Conservation (phyloP, 2,113 vertebrate genomes). For the Hypanus sabinus region DNA sequence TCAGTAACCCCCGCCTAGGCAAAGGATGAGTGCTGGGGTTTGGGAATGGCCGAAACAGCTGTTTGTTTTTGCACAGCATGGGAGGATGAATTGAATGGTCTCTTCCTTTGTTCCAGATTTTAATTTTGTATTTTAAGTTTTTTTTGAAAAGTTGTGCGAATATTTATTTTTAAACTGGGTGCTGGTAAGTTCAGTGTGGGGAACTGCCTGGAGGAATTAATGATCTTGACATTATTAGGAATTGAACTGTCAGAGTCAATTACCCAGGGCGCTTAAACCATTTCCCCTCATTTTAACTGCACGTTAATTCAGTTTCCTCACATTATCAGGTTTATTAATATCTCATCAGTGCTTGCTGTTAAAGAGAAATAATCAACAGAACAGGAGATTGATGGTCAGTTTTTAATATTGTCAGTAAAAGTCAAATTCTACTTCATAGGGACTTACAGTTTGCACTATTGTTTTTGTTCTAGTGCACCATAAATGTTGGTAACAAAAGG, state of each 20-base stretch:
- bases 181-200: not conserved
- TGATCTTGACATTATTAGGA: conserved; percentile 8
- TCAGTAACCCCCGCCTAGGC: too few relatives aligned
- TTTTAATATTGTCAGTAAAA: not conserved
- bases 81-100: too few relatives aligned
- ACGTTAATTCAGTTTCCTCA: not conserved
- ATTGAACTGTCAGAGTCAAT: conserved; percentile 12
- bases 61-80: too few relatives aligned
- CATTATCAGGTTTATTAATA: conserved; percentile 3
- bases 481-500: not conserved
- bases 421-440: not conserved
- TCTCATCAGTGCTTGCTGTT: conserved; percentile 1
- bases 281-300: conserved; percentile 13
- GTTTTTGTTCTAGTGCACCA: not conserved
- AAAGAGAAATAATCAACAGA: not conserved
- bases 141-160: not conserved
- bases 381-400: not conserved
- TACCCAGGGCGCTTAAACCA: not conserved
- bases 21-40: too few relatives aligned
- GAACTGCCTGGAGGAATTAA: not conserved
- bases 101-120: too few relatives aligned
- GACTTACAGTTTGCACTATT: not conserved
- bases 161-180: not conserved
- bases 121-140: too few relatives aligned
- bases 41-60: too few relatives aligned